Base-by-base conservation (phyloP, 2,888 invertebrate species). In the Dendrolimus pini region DNA sequence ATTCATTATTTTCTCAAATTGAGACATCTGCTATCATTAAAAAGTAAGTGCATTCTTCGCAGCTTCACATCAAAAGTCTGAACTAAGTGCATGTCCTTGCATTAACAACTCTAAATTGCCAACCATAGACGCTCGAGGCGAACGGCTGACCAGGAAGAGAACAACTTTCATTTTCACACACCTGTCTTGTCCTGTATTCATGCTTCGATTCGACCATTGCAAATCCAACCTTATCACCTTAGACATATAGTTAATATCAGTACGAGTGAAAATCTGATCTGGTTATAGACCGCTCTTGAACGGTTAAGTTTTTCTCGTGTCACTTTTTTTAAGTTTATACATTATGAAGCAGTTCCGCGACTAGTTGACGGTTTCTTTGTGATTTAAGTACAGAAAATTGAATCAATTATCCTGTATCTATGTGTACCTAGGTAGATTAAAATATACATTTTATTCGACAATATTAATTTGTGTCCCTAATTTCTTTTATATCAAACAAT, bases 141-240 rank as follows among this genome's bases (percentile, higher is more conserved):
- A 85, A 75, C 87, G 74, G 76, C 80, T 80, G 78, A 87, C 70
- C 89, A 90, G 90, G 90, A 90, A 90, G 89, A 81, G 83, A 88
- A 89, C 90, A 88, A 89, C 90, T 90, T 90, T 90, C 90, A 78
- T 87, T 89, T 90, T 89, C 86, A 81, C 77, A 77, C 90, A 90
- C 90, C 90, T 89, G 89, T 86, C 84, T 77, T 79, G 84, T 80
- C 79, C 77, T 81, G 80, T 81, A 74, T 83, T 75, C 81, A 75
- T 74, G 72, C 70, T 71, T 69, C 6, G 30, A 30, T 30, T 30
- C 30, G 3, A 3, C 30, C 30, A 1, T 30, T 30, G 30, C 30
- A 30, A 30, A 30, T 30, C 30, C 30, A 30, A 30, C 30, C 30
- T 30, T 30, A 30, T 30, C 30, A 6, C 6, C 30, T 30, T 30